Conservation (phyloP, 2,797 vertebrate species). For the Limnodromus scolopaceus region DNA sequence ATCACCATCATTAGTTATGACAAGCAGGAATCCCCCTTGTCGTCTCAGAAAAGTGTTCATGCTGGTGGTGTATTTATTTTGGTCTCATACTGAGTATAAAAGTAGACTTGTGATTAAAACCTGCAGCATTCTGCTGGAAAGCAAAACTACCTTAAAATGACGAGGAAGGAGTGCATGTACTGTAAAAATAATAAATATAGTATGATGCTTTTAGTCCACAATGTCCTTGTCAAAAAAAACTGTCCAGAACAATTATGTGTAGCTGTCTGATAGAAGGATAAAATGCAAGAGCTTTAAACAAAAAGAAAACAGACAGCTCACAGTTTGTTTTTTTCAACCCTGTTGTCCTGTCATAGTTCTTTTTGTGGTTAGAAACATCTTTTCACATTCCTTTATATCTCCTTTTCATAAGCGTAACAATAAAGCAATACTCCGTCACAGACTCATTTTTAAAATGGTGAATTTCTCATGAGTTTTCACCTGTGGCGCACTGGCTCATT, state of each 20-base stretch:
- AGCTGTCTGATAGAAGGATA: not conserved
- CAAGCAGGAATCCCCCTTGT: slow-evolving; percentile 54
- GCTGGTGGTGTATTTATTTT: slow-evolving; percentile 54
- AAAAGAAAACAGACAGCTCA: not conserved
- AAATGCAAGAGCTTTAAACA: not conserved
- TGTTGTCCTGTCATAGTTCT: not conserved
- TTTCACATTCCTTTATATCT: not conserved
- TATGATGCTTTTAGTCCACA: not conserved
- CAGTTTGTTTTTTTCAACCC: not conserved
- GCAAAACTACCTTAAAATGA: slow-evolving; percentile 25
- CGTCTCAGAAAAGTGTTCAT: slow-evolving; percentile 32
- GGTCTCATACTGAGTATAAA: slow-evolving; percentile 35
- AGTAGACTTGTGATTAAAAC: slow-evolving; percentile 30
- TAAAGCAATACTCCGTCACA: not conserved
- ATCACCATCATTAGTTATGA: slow-evolving; percentile 60
- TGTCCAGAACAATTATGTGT: not conserved
- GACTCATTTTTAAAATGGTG: not conserved
- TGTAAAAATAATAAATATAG: not conserved
- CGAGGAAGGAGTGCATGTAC: not conserved
- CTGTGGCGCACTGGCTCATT: not conserved
- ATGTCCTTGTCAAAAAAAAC: slow-evolving; percentile 25
- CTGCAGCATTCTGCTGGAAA: slow-evolving; percentile 40
- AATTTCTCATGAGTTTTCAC: not conserved
- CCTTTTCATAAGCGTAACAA: not conserved
- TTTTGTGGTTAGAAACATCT: not conserved